Base-by-base conservation (phyloP, 1,140 invertebrate genomes). In the Melipona quadrifasciata region DNA sequence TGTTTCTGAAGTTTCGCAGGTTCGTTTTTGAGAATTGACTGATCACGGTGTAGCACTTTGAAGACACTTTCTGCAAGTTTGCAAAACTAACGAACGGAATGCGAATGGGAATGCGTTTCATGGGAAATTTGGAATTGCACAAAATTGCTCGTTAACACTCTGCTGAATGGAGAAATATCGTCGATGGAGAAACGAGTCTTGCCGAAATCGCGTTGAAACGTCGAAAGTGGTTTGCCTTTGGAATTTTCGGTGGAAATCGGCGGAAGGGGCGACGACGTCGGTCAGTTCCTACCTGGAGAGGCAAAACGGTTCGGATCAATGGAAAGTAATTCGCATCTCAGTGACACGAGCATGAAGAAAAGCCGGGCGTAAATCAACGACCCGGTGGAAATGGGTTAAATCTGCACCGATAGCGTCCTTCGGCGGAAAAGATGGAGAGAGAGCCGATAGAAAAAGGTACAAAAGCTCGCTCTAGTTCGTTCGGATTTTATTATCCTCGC, bases 391-490 rank as follows among this genome's bases (percentile, higher is more conserved):
- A 75, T 65, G 71, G 71, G 80, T 82, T 65, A 75, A 74, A 75
- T 75, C 80, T 65, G 58, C 58, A 27, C 55, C 72, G 71, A 65
- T 82, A 82, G n/a, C 71, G 79, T 72, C 51, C 57, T 72, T 39
- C 21, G 19, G 14, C 12, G 61, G 24, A 34, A n/a, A 61, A 8
- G 39, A 47, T 47, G 19, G 39, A 2, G 57, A n/a, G 39, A 2
- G 57, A 65, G 12, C 39, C 61, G 80, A 82, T 82, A 24, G 65
- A 61, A 71, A 65, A 70, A 70, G 5, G 10, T 64, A 74, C 31
- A 78, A 70, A 78, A 68, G 39, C 82, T 61, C 21, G 71, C 21
- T 85, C 77, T 68, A 31, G 31, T 34, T 85, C 58, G n/a, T 64
- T 78, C 47, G 27, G n/a, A 67, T 85, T 70, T 85, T 79, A 79